Evolutionary conservation across 2,113 vertebrate species (phyloP).

Genomic region (Dipodomys stephensi): DNA sequence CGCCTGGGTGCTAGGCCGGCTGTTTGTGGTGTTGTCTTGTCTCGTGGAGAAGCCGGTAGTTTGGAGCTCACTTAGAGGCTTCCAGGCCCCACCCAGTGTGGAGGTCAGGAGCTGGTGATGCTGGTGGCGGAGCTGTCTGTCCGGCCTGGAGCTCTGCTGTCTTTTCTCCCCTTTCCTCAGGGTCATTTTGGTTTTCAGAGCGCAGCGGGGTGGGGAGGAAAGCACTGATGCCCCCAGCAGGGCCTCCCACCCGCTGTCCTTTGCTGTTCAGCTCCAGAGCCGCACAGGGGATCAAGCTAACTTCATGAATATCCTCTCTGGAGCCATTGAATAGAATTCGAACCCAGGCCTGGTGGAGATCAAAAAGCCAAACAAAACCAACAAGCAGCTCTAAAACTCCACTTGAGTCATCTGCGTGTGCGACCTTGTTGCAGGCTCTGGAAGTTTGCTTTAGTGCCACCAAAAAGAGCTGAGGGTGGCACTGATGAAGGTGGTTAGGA

Average conservation of each 20-base stretch:
- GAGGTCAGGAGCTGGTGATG: neutral
- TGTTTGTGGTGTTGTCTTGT: neutral
- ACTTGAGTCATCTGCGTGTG: neutral
- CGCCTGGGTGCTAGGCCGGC: neutral
- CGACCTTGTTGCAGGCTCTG: neutral
- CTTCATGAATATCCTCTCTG: neutral
- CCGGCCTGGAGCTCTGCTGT: neutral
- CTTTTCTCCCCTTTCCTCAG: neutral
- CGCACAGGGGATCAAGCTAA: neutral
- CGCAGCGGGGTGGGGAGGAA: neutral
- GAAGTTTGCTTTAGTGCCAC: constrained; percentile 26
- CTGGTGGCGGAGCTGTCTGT: neutral
- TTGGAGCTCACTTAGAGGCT: neutral
- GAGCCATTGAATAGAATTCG: neutral
- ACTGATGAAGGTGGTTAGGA: neutral
- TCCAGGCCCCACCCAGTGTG: neutral
- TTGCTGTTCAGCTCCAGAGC: neutral
- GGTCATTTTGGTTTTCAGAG: neutral
- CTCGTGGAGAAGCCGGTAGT: neutral
- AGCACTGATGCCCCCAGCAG: neutral
- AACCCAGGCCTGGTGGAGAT: constrained; percentile 28
- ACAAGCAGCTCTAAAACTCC: neutral
- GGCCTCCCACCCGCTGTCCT: neutral
- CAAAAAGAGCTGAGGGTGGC: neutral
- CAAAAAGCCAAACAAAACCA: constrained; percentile 42